A percentile compares a stretch with the other conserved stretches of the same genome.
Conservation (phyloP, 2,797 vertebrate genomes). For the Peromyscus aztecus region DNA sequence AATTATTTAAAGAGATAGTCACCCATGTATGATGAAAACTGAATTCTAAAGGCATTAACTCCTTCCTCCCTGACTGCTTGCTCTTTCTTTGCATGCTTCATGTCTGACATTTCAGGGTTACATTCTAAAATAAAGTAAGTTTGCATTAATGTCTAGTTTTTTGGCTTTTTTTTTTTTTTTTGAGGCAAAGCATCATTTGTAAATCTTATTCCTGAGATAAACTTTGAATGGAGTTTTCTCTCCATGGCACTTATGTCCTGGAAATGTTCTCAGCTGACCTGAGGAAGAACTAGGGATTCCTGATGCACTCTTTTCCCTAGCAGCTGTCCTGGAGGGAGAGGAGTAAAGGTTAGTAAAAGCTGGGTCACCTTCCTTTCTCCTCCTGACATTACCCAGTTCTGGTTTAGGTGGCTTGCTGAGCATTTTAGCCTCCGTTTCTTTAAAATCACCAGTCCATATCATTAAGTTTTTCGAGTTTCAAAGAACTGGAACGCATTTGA, state of each 20-base stretch:
- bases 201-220: slow-evolving; percentile 52
- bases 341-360: background rate
- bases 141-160: background rate
- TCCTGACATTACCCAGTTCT: background rate
- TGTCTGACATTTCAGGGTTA: slow-evolving; percentile 36
- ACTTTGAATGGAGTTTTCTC: slow-evolving; percentile 68
- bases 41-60: slow-evolving; percentile 90
- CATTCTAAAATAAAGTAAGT: slow-evolving; percentile 13
- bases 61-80: slow-evolving; percentile 80
- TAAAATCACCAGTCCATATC: background rate
- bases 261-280: slow-evolving; percentile 43
- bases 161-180: background rate
- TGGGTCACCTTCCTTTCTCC: background rate
- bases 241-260: background rate
- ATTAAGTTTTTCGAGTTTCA: slow-evolving; percentile 38
- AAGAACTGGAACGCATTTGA: background rate
- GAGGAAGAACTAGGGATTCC: slow-evolving; percentile 38
- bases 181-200: slow-evolving; percentile 48
- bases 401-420: background rate
- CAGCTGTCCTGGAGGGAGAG: background rate
- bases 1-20: slow-evolving; percentile 94
- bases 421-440: background rate
- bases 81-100: slow-evolving; percentile 70
- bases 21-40: slow-evolving; percentile 89
- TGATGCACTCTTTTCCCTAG: slow-evolving; percentile 51